phyloP scores from a whole-genome alignment of 2,888 invertebrate genomes.

The Ennomos fuscantarius region DNA sequence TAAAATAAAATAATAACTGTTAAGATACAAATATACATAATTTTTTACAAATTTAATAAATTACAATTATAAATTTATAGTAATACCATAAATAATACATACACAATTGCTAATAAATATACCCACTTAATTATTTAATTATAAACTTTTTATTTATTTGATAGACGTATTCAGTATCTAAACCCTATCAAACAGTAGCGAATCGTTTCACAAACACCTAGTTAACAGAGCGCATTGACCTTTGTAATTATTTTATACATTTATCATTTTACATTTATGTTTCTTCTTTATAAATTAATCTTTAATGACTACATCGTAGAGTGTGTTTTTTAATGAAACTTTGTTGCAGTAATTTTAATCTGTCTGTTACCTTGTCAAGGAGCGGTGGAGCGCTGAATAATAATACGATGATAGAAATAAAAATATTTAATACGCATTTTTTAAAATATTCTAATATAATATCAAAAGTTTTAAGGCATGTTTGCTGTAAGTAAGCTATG shows the following conservation, averaged over 20 bases:
- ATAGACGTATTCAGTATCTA: too few relatives aligned
- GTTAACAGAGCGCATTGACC: conserved; percentile 47
- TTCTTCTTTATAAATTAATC: conserved; percentile 25
- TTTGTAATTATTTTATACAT: conserved; percentile 31
- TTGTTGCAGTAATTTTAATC: conserved; percentile 38
- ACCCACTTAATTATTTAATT: too few relatives aligned
- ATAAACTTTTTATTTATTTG: too few relatives aligned
- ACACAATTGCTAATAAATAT: too few relatives aligned
- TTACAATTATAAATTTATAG: too few relatives aligned
- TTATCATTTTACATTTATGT: conserved; percentile 24
- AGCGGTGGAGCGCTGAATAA: conserved; percentile 58
- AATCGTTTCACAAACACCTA: conserved; percentile 16
- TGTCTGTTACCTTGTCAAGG: conserved; percentile 53
- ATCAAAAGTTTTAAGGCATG: not conserved
- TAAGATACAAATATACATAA: too few relatives aligned
- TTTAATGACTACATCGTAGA: not conserved
- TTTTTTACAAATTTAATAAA: too few relatives aligned
- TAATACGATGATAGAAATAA: conserved; percentile 52
- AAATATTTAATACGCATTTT: conserved; percentile 4
- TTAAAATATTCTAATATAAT: not conserved
- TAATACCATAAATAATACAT: too few relatives aligned
- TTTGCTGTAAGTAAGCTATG: too few relatives aligned
- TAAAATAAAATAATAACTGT: too few relatives aligned
- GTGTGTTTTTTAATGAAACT: conserved; percentile 9
- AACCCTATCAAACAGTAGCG: conserved; percentile 6